Base-by-base conservation (phyloP, 2,888 invertebrate species). In the Trichacis sp. region DNA sequence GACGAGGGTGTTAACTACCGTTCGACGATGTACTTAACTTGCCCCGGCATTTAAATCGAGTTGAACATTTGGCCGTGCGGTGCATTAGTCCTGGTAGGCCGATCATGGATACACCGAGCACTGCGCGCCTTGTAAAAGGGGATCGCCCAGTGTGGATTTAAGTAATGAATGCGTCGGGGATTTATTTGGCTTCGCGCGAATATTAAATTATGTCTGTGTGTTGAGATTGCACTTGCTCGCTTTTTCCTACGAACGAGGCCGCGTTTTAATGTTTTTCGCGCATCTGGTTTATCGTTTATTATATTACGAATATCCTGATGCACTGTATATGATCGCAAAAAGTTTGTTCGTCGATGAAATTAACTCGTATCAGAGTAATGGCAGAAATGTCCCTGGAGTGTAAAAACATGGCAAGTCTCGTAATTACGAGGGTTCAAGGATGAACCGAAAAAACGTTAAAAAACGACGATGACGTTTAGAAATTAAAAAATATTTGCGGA, bases 21-120 rank as follows among this genome's bases (percentile, higher is more conserved):
- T 68, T 64, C 66, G 48, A 71, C 66, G 69, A 72, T 74, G 67
- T 73, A 73, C 73, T 77, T 76, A 78, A 77, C 72, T 70, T 68
- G 56, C 71, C 69, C 68, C 65, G 62, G 68, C 78, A 77, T 81
- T 81, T 76, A 78, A 81, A 79, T 79, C 76, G 70, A 72, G 68
- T 73, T 67, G 81, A 81, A 80, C 81, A 81, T 80, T 81, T 81
- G 81, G 81, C 75, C 75, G 60, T 70, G 76, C 71, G 73, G 71
- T 73, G 75, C 81, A 79, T 81, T 81, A 80, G 79, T 73, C 78
- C 75, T 79, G 81, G 74, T 76, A 79, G 75, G 75, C 70, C 73
- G 78, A 77, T 79, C 77, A 76, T 70, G 71, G 67, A 70, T 54
- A 53, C 53, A 64, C 33, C 33, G 33, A 56, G 59, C 70, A 65